These are phyloP conservation scores for Neomonachus schauinslandi DNA, from an alignment of 2,113 vertebrate species.

Conservation along the genomic window DNA sequence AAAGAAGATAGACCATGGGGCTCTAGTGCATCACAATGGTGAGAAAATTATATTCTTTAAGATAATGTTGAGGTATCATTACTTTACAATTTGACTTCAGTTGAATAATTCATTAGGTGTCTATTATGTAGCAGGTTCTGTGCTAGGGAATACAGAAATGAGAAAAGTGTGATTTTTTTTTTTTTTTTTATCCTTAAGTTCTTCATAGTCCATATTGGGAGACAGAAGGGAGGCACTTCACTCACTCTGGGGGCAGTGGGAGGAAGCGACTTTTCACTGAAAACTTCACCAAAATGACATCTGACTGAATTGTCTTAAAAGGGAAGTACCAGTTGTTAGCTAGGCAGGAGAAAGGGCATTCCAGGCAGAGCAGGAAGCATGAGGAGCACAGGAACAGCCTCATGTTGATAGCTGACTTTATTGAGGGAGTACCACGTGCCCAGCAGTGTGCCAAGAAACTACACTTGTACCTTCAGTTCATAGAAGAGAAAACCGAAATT, in stretches of 20 bases:
- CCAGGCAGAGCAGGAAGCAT: neutral
- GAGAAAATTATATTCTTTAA: constrained; percentile 55
- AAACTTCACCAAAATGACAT: neutral
- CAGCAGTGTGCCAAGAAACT: neutral
- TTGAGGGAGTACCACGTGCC: no score
- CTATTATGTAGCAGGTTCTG: neutral
- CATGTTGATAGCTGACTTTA: neutral
- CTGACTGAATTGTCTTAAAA: neutral
- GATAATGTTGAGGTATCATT: neutral
- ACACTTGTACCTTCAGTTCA: neutral
- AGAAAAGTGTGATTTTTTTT: neutral
- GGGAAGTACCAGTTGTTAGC: neutral
- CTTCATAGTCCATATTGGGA: neutral
- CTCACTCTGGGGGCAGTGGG: neutral
- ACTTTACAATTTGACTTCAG: neutral
- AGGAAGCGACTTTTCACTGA: neutral
- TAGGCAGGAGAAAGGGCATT: neutral
- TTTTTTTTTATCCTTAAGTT: neutral
- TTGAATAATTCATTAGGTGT: neutral
- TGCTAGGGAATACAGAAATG: neutral
- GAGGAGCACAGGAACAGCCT: neutral
- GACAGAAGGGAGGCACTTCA: neutral
- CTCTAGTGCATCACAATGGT: constrained; percentile 94
- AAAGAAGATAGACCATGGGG: constrained; percentile 93
- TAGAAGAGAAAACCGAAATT: neutral